Conservation (phyloP, 2,797 vertebrate genomes). For the Enteromius fasciolatus region DNA sequence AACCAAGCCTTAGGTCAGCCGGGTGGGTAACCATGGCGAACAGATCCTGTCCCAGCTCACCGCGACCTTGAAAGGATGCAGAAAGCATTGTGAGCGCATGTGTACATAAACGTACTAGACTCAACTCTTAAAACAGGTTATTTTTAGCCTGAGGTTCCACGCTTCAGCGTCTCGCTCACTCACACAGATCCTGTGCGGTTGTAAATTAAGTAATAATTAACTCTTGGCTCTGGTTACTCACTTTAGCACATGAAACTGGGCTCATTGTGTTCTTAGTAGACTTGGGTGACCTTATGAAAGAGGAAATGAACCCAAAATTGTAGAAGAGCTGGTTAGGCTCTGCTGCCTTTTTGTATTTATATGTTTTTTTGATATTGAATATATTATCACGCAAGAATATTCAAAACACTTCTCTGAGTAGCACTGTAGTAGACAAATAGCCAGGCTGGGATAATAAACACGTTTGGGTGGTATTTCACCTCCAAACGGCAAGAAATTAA, state of each 20-base stretch:
- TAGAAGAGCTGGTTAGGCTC: background rate
- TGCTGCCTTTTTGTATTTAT: background rate
- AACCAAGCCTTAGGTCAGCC: constrained; percentile 45
- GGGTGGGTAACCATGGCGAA: constrained; percentile 55
- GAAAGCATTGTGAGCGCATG: background rate
- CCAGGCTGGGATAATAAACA: background rate
- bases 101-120: constrained; percentile 1
- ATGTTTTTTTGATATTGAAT: background rate
- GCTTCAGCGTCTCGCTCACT: background rate
- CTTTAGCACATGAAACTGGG: background rate
- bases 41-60: constrained; percentile 27
- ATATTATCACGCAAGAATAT: background rate
- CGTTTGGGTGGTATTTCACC: background rate
- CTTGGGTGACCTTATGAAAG: background rate
- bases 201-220: constrained; percentile 19
- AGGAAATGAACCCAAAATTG: background rate
- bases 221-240: constrained; percentile 20
- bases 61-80: background rate
- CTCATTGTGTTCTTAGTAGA: constrained; percentile 11
- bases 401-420: constrained; percentile 2
- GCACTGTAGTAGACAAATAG: constrained; percentile 15
- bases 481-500: background rate
- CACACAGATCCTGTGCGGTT: background rate
- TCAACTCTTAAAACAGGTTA: background rate
- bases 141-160: background rate